phyloP scores from a whole-genome alignment of 2,113 vertebrate genomes.

The Callopanchax toddi region DNA sequence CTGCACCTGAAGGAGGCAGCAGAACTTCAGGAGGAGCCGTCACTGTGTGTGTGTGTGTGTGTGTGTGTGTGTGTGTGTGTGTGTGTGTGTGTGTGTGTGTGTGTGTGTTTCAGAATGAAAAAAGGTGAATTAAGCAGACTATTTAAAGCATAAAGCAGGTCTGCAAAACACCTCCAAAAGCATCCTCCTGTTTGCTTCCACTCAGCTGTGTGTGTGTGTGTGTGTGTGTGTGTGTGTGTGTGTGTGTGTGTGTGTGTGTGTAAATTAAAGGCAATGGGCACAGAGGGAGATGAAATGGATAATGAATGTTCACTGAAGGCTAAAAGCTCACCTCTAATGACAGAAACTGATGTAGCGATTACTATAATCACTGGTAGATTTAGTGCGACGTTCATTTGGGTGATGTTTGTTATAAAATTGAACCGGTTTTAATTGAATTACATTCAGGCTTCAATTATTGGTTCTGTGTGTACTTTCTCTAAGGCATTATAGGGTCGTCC shows the following conservation, averaged over 20 bases:
- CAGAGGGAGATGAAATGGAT: constrained; percentile 20
- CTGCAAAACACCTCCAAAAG: too few species aligned
- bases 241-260: background rate
- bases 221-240: too few species aligned
- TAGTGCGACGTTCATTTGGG: constrained; percentile 23
- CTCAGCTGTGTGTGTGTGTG: too few species aligned
- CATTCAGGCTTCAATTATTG: constrained; percentile 20
- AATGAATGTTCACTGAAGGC: constrained; percentile 42
- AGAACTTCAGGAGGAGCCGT: too few species aligned
- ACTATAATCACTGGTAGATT: constrained; percentile 46
- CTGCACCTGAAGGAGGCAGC: constrained; percentile 28
- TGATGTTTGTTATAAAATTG: constrained; percentile 43
- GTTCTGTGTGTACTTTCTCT: background rate
- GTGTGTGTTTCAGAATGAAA: background rate
- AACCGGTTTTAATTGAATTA: constrained; percentile 44
- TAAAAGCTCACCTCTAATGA: constrained; percentile 49
- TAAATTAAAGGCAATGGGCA: constrained; percentile 21
- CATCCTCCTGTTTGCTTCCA: too few species aligned
- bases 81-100: background rate
- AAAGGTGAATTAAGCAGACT: background rate
- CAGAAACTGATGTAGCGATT: constrained; percentile 35
- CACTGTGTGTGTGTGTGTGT: too few species aligned
- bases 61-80: too few species aligned
- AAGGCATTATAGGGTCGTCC: background rate
- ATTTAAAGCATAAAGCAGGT: background rate